Evolutionary conservation across 2,888 invertebrate species (phyloP).

Genomic region (Mythimna albipuncta): DNA sequence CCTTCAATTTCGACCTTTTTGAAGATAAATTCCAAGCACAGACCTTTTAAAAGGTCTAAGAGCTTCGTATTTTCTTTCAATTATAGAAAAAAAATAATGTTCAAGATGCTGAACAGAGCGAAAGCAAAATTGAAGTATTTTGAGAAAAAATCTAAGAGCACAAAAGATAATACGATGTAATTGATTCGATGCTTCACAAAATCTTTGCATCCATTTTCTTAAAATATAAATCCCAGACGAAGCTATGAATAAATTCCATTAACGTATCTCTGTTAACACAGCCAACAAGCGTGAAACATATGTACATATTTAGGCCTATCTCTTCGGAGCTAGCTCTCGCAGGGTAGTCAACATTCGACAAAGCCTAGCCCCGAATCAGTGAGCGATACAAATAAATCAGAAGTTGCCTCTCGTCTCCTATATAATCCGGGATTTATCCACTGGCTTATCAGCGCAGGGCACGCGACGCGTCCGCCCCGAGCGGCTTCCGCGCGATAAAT

Average conservation of each 20-base stretch:
- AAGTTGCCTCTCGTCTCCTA: constrained; percentile 45
- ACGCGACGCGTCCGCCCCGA: constrained; percentile 53
- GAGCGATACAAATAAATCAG: constrained; percentile 57
- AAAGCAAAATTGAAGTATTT: constrained; percentile 19
- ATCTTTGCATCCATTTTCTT: constrained; percentile 1
- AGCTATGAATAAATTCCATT: constrained; percentile 17
- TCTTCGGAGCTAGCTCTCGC: constrained; percentile 23
- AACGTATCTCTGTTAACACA: constrained; percentile 3
- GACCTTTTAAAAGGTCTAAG: constrained; percentile 7
- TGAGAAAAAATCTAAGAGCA: neutral
- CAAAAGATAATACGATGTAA: constrained; percentile 1
- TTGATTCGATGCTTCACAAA: neutral
- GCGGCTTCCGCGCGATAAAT: constrained; percentile 58
- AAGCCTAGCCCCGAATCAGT: constrained; percentile 46
- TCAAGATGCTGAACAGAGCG: neutral
- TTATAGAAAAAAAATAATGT: constrained; percentile 5
- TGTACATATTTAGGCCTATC: constrained; percentile 31
- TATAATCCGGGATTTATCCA: constrained; percentile 59
- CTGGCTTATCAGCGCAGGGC: constrained; percentile 56
- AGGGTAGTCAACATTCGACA: constrained; percentile 30
- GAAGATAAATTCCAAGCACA: constrained; percentile 6
- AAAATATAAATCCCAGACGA: constrained; percentile 5
- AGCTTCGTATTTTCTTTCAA: constrained; percentile 34
- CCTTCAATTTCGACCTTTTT: constrained; percentile 36
- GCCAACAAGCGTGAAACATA: constrained; percentile 7